phyloP scores from a whole-genome alignment of 30 jellyfish, hydroid and myxozoan genomes.

The Cassiopea xamachana region DNA sequence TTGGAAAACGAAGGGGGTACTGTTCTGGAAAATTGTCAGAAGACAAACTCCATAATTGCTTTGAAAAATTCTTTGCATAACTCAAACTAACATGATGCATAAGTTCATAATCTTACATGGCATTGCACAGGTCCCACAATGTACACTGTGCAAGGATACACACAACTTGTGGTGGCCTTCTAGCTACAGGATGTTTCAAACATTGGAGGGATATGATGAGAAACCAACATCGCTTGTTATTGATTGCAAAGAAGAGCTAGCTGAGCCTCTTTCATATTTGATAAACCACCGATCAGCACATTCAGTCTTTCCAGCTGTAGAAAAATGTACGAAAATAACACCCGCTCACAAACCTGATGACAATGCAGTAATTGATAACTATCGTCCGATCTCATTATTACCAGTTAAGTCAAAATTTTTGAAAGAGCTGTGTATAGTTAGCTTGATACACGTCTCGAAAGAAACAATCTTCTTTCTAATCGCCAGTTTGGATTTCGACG shows the following conservation, averaged over 20 bases:
- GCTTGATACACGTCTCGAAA: conserved; percentile 1
- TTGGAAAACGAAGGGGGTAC: too few relatives aligned
- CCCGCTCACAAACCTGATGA: conserved; percentile 34
- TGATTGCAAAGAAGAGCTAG: conserved; percentile 31
- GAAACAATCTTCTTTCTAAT: neutral
- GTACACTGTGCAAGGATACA: too few relatives aligned
- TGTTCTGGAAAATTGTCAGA: too few relatives aligned
- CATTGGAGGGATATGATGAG: too few relatives aligned
- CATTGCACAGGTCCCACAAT: too few relatives aligned
- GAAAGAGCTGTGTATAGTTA: conserved; percentile 8
- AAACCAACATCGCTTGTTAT: conserved; percentile 1
- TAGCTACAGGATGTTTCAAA: too few relatives aligned
- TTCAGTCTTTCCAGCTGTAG: conserved; percentile 42
- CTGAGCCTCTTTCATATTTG: conserved; percentile 24
- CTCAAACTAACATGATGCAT: too few relatives aligned
- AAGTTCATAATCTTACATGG: too few relatives aligned
- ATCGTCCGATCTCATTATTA: conserved; percentile 39
- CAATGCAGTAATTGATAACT: conserved; percentile 16
- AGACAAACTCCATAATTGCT: too few relatives aligned
- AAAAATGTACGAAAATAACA: conserved; percentile 31
- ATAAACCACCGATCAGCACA: conserved; percentile 10
- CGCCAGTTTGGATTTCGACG: neutral
- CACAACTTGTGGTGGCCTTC: too few relatives aligned
- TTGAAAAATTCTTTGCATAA: too few relatives aligned
- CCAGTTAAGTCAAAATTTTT: conserved; percentile 15